Conservation (phyloP, 2,797 vertebrate species). For the Lepus oiostolus region DNA sequence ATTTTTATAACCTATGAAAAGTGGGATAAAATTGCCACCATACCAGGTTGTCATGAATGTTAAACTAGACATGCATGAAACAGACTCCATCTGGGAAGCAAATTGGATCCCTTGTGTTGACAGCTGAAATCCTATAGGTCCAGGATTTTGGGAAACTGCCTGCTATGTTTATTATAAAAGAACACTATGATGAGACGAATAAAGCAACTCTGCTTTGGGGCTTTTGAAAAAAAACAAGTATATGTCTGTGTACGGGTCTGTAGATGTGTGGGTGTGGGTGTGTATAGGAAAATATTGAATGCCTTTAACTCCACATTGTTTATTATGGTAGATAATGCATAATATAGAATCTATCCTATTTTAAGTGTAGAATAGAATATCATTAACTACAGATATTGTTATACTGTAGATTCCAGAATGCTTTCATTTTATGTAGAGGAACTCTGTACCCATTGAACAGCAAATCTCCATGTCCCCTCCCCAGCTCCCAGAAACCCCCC, state of each 20-base stretch:
- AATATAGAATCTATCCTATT: background rate
- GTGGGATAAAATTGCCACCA: background rate
- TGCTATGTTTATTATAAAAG: background rate
- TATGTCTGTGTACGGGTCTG: background rate
- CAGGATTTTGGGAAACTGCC: background rate
- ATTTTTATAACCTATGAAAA: slow-evolving; percentile 38
- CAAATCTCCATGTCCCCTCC: background rate
- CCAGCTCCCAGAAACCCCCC: background rate
- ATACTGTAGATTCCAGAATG: background rate
- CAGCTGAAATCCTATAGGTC: background rate
- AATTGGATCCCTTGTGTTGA: background rate
- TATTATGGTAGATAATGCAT: background rate
- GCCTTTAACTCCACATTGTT: background rate
- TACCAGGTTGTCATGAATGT: background rate
- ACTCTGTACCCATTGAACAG: background rate
- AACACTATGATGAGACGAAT: background rate
- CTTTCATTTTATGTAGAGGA: background rate
- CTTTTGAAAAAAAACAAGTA: slow-evolving; percentile 53
- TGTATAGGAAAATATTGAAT: background rate
- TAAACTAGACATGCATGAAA: background rate
- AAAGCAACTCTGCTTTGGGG: background rate
- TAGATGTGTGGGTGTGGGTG: background rate
- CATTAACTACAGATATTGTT: background rate
- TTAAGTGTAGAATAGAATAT: background rate
- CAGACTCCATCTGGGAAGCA: background rate